These are phyloP conservation scores for Cryptocheilus praepositus DNA, from an alignment of 2,888 invertebrate species.

Conservation along the genomic window DNA sequence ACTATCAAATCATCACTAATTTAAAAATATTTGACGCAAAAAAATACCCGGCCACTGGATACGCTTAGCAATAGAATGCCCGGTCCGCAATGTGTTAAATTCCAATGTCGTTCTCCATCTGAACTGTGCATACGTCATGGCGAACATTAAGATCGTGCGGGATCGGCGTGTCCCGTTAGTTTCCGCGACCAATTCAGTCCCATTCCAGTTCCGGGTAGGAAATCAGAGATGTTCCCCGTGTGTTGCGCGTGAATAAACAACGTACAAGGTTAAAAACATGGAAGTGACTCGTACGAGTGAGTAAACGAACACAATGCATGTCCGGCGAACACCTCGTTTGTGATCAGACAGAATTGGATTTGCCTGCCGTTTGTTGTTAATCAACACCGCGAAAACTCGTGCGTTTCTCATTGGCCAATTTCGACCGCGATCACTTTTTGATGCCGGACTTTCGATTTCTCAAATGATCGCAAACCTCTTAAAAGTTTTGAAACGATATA, in stretches of 20 bases:
- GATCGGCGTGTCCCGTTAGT: slow-evolving; percentile 43
- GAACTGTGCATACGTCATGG: too few relatives aligned
- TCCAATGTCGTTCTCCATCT: too few relatives aligned
- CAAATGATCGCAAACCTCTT: not conserved
- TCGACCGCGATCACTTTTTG: not conserved
- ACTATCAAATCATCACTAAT: too few relatives aligned
- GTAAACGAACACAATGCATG: slow-evolving; percentile 23
- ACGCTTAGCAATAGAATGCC: too few relatives aligned
- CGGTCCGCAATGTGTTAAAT: too few relatives aligned
- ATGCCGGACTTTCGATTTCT: not conserved
- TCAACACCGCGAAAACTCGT: not conserved
- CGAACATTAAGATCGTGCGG: slow-evolving; percentile 14
- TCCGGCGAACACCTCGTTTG: too few relatives aligned
- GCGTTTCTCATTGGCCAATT: not conserved
- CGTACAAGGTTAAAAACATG: slow-evolving; percentile 42
- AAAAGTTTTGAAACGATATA: too few relatives aligned
- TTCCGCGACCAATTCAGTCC: slow-evolving; percentile 35
- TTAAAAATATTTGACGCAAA: too few relatives aligned
- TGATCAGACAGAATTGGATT: too few relatives aligned
- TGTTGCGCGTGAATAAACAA: slow-evolving; percentile 44
- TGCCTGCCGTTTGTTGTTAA: not conserved
- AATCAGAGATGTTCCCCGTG: slow-evolving; percentile 38
- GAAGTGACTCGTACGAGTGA: slow-evolving; percentile 56
- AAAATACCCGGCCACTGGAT: too few relatives aligned
- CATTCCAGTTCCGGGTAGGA: slow-evolving; percentile 39